A percentile compares a stretch with the other conserved stretches of the same genome.
These are phyloP conservation scores for Heterodera filipjevi DNA, from an alignment of 2,888 invertebrate genomes.

Conservation along the genomic window DNA sequence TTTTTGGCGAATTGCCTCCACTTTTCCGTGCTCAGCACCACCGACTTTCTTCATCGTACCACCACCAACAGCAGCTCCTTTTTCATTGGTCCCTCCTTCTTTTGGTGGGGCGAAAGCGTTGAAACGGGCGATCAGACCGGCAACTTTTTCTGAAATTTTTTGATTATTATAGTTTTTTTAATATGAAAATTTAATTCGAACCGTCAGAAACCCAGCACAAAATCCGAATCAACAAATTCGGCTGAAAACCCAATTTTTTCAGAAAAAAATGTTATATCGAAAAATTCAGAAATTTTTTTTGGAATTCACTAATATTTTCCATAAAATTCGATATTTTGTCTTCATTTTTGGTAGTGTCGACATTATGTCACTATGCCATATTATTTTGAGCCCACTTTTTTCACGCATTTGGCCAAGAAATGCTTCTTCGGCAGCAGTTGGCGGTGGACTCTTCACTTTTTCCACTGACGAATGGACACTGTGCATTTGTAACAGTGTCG, in stretches of 20 bases:
- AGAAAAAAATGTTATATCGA: no score
- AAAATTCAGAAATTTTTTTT: neutral
- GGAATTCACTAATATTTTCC: neutral
- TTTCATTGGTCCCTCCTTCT: neutral
- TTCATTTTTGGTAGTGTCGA: no score
- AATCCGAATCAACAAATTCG: no score
- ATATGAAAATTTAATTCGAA: no score
- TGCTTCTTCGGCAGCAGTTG: neutral
- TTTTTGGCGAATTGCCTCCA: slow-evolving; percentile 19
- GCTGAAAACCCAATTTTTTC: no score
- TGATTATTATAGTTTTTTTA: neutral
- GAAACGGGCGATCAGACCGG: slow-evolving; percentile 32
- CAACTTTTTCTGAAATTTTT: slow-evolving; percentile 32
- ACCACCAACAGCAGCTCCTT: neutral
- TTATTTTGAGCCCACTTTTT: neutral
- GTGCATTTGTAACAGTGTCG: neutral
- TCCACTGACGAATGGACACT: neutral
- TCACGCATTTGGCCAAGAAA: slow-evolving; percentile 8
- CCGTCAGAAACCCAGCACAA: neutral
- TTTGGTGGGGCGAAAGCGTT: slow-evolving; percentile 5
- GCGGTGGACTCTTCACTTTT: neutral
- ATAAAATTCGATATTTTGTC: no score
- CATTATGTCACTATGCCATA: no score
- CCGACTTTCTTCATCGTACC: neutral
- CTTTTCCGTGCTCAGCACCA: neutral